Percentiles rank a stretch among this genome's conserved stretches.
phyloP scores from a whole-genome alignment of 2,113 vertebrate species.

The Hippocampus zosterae region DNA sequence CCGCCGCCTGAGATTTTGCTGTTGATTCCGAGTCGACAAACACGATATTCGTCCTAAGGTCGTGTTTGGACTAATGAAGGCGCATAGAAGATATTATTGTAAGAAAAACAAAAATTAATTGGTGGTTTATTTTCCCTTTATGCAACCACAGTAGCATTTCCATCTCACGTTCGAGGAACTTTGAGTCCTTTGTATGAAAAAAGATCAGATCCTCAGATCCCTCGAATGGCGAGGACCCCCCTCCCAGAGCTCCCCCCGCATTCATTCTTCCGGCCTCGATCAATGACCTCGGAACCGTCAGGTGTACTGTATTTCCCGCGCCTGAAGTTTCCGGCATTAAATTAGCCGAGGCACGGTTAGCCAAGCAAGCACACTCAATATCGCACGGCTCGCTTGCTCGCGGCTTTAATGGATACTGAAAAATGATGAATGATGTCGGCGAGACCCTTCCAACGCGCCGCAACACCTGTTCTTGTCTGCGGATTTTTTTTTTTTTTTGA shows the following conservation, averaged over 20 bases:
- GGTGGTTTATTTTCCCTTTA: too few species aligned
- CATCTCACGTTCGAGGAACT: neutral
- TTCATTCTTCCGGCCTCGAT: neutral
- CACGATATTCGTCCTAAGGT: too few species aligned
- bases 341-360: slow-evolving; percentile 60
- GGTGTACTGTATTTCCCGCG: slow-evolving; percentile 45
- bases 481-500: slow-evolving; percentile 11
- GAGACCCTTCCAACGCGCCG: neutral
- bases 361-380: slow-evolving; percentile 63
- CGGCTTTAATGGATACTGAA: slow-evolving; percentile 58
- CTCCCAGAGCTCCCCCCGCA: neutral
- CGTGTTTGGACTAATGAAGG: too few species aligned
- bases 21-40: too few species aligned
- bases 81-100: too few species aligned
- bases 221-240: neutral
- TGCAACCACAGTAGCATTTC: too few species aligned
- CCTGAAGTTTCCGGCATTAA: slow-evolving; percentile 64
- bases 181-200: neutral
- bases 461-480: slow-evolving; percentile 37
- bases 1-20: too few species aligned
- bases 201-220: too few species aligned
- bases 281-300: slow-evolving; percentile 52
- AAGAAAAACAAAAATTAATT: too few species aligned
- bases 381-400: slow-evolving; percentile 39
- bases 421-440: slow-evolving; percentile 49